Conservation (phyloP, 2,888 invertebrate species). For the Pterobdella sp. region DNA sequence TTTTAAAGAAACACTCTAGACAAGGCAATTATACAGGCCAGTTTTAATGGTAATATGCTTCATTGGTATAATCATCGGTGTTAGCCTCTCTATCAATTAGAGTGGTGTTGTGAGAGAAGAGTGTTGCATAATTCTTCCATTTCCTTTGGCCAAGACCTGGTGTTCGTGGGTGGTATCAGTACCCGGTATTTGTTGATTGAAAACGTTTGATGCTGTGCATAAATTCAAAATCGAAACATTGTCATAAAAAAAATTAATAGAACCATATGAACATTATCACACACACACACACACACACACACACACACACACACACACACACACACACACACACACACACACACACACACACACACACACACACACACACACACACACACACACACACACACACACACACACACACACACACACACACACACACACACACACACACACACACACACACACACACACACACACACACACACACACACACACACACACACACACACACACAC, state of each 20-base stretch:
- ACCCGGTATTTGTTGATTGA: too few species aligned
- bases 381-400: constrained; percentile 1
- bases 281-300: constrained; percentile 1
- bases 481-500: constrained; percentile 1
- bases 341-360: constrained; percentile 1
- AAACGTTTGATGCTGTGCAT: too few species aligned
- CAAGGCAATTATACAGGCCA: too few species aligned
- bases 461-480: constrained; percentile 1
- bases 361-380: constrained; percentile 1
- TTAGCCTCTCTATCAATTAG: too few species aligned
- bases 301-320: constrained; percentile 1
- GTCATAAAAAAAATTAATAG: constrained; percentile 53
- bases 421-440: constrained; percentile 1
- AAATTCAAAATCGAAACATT: too few species aligned
- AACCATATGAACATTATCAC: background rate
- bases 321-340: constrained; percentile 1
- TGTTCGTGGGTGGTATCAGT: too few species aligned
- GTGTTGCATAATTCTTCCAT: too few species aligned
- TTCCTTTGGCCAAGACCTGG: too few species aligned
- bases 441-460: constrained; percentile 1
- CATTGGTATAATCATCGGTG: too few species aligned
- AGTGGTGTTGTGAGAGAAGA: too few species aligned
- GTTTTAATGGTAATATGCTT: too few species aligned
- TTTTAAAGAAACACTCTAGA: too few species aligned
- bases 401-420: constrained; percentile 1